A percentile compares a stretch with the other conserved stretches of the same genome.
Evolutionary conservation across 2,797 vertebrate genomes (phyloP).

Genomic region (Philypnodon macrostomus): DNA sequence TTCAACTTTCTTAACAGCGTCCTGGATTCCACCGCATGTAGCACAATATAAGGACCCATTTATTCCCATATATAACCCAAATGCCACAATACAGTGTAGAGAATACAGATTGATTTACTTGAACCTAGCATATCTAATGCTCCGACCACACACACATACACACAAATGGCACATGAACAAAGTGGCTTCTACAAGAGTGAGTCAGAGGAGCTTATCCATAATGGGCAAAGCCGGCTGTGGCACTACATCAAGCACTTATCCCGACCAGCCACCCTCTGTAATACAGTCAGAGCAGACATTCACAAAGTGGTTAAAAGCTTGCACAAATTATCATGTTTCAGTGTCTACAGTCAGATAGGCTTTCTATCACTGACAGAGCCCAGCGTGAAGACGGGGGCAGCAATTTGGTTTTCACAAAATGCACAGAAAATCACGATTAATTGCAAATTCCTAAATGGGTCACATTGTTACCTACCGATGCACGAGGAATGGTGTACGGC

Average conservation of each 20-base stretch:
- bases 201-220: constrained; percentile 58
- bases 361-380: constrained; percentile 33
- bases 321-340: constrained; percentile 51
- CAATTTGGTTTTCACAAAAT: constrained; percentile 32
- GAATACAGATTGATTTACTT: background rate
- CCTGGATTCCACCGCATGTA: no score
- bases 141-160: constrained; percentile 6
- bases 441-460: constrained; percentile 20
- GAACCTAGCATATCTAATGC: background rate
- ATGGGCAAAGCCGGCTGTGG: constrained; percentile 50
- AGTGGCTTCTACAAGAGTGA: constrained; percentile 47
- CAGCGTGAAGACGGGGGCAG: constrained; percentile 5
- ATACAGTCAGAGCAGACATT: constrained; percentile 51
- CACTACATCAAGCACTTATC: constrained; percentile 63
- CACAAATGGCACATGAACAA: constrained; percentile 33
- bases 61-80: background rate
- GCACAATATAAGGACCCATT: background rate
- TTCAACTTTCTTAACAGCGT: no score
- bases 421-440: constrained; percentile 26
- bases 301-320: constrained; percentile 59
- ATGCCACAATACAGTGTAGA: background rate
- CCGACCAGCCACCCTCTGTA: constrained; percentile 47
- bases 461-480: constrained; percentile 15
- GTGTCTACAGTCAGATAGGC: no score
- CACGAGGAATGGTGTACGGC: constrained; percentile 9